Evolutionary conservation across 2,888 invertebrate genomes (phyloP).

Genomic region (Drosophila sordidapex): DNA sequence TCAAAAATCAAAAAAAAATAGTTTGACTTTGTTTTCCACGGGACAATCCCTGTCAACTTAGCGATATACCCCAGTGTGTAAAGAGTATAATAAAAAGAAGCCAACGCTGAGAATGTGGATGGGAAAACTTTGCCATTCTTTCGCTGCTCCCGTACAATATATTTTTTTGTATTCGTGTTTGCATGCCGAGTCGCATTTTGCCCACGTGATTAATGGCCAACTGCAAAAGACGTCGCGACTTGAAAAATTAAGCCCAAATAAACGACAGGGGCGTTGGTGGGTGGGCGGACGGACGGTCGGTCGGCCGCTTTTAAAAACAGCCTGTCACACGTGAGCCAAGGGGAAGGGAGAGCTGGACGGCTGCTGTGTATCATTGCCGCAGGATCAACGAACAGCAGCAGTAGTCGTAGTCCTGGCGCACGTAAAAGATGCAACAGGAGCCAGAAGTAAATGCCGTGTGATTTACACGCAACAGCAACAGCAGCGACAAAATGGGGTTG

Average conservation of each 20-base stretch:
- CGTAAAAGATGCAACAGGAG: conserved; percentile 81
- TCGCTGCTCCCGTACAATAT: conserved; percentile 4
- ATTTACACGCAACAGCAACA: conserved; percentile 71
- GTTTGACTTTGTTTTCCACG: not conserved
- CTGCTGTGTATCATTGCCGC: conserved; percentile 43
- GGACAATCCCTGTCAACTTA: not conserved
- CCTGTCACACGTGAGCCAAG: conserved; percentile 65
- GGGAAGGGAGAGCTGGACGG: not conserved
- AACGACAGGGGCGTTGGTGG: conserved; percentile 62
- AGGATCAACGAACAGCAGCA: conserved; percentile 47
- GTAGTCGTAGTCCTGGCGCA: conserved; percentile 42
- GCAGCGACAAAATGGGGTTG: not conserved
- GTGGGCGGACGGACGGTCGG: conserved; percentile 1
- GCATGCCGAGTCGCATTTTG: conserved; percentile 70
- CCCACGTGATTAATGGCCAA: conserved; percentile 71
- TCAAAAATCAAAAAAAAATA: not conserved
- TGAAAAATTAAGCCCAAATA: conserved; percentile 77
- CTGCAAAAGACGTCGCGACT: conserved; percentile 78
- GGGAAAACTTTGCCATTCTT: conserved; percentile 39
- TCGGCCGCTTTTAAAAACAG: conserved; percentile 64
- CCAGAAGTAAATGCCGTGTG: conserved; percentile 76
- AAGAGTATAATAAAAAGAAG: conserved; percentile 61
- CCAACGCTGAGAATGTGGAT: conserved; percentile 31
- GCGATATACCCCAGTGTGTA: not conserved
- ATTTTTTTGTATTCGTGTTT: conserved; percentile 38